These are phyloP conservation scores for Linnaemya vulpina DNA, from an alignment of 2,888 invertebrate genomes.

Conservation along the genomic window DNA sequence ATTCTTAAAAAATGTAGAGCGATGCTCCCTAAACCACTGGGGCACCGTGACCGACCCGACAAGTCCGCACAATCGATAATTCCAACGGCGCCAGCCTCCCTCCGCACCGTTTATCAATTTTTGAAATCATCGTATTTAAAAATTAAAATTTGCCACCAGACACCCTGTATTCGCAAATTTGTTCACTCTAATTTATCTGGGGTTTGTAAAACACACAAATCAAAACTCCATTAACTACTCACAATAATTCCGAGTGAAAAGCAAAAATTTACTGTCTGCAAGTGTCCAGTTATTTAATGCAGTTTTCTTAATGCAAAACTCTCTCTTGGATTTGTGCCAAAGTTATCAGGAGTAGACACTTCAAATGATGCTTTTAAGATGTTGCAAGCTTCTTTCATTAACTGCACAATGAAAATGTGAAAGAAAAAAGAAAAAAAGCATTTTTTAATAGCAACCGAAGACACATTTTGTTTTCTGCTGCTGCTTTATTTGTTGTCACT, in stretches of 20 bases:
- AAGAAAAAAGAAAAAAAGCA: conserved; percentile 4
- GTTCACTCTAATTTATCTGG: too few species aligned
- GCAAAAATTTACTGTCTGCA: background rate
- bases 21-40: too few species aligned
- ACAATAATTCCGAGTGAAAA: background rate
- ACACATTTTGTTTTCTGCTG: background rate
- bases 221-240: too few species aligned
- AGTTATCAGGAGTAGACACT: conserved; percentile 18
- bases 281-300: background rate
- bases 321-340: conserved; percentile 24
- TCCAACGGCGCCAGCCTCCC: too few species aligned
- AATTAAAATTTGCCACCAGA: too few species aligned
- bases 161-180: too few species aligned
- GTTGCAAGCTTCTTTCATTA: background rate
- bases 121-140: too few species aligned
- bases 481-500: conserved; percentile 31
- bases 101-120: too few species aligned
- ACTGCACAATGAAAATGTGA: background rate
- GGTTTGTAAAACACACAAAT: too few species aligned
- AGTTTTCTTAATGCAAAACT: background rate
- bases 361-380: conserved; percentile 15
- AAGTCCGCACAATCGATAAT: too few species aligned
- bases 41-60: too few species aligned
- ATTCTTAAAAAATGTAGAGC: too few species aligned
- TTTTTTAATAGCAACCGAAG: conserved; percentile 22